Evolutionary conservation across 2,888 invertebrate genomes (phyloP).

Genomic region (Parochlus steinenii): DNA sequence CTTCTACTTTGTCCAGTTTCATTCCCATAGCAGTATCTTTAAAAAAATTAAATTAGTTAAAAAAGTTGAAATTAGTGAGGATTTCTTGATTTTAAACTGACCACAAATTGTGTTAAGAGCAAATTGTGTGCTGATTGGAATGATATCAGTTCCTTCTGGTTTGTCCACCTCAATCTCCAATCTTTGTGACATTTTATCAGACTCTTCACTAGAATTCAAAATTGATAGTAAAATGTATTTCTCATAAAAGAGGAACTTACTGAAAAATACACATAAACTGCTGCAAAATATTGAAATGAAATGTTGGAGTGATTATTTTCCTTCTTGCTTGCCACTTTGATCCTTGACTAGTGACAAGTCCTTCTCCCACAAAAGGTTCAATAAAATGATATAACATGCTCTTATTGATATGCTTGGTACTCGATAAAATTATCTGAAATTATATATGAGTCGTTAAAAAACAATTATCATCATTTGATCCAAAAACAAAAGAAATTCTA

Average conservation of each 20-base stretch:
- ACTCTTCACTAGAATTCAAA: slow-evolving; percentile 25
- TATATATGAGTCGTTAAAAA: no score
- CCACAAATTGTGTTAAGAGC: slow-evolving; percentile 49
- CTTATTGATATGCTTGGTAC: slow-evolving; percentile 33
- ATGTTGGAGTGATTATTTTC: slow-evolving; percentile 45
- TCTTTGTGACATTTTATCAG: slow-evolving; percentile 22
- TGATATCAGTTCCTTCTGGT: slow-evolving; percentile 29
- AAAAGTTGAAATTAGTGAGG: slow-evolving; percentile 2
- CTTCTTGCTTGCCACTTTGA: slow-evolving; percentile 42
- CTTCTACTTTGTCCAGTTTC: slow-evolving; percentile 32
- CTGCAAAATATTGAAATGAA: slow-evolving; percentile 44
- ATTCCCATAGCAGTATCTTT: slow-evolving; percentile 55
- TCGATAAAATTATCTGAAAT: slow-evolving; percentile 23
- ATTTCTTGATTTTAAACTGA: no score
- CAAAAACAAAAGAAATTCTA: no score
- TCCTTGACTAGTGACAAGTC: slow-evolving; percentile 32
- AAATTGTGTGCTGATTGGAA: slow-evolving; percentile 38
- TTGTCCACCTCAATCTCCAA: slow-evolving; percentile 16
- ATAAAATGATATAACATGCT: slow-evolving; percentile 31
- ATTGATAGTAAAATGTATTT: slow-evolving; percentile 3
- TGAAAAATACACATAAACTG: slow-evolving; percentile 26
- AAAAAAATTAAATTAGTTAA: slow-evolving; percentile 14
- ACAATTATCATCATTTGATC: no score
- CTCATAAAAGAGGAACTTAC: background rate
- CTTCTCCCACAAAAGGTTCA: slow-evolving; percentile 34